phyloP scores from a whole-genome alignment of 2,888 invertebrate species.

The Microplitis manilae region DNA sequence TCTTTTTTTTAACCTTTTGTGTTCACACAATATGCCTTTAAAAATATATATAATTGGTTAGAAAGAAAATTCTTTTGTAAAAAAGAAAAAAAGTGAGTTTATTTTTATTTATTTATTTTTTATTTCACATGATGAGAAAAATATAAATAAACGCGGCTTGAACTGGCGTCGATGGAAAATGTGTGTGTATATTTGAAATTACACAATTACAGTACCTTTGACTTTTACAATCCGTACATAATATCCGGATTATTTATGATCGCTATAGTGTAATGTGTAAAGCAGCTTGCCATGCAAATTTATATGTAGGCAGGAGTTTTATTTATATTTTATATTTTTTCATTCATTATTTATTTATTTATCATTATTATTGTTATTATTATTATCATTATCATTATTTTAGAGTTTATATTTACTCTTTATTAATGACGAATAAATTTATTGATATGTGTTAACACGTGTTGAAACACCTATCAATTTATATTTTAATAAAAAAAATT shows the following conservation, averaged over 20 bases:
- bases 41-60: slow-evolving; percentile 2
- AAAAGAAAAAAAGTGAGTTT: slow-evolving; percentile 3
- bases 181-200: slow-evolving; percentile 26
- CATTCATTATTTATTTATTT: not conserved
- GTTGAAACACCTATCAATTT: not conserved
- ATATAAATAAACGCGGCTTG: slow-evolving; percentile 7
- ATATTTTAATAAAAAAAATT: not conserved
- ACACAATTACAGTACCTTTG: slow-evolving; percentile 44
- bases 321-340: slow-evolving; percentile 8
- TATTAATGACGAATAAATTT: not conserved
- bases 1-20: slow-evolving; percentile 21
- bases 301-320: slow-evolving; percentile 5
- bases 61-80: not conserved
- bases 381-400: not conserved
- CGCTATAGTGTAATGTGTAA: slow-evolving; percentile 6
- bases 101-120: not conserved
- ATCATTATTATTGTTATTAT: not conserved
- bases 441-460: not conserved
- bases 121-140: not conserved
- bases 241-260: slow-evolving; percentile 42
- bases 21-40: slow-evolving; percentile 9
- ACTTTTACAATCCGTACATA: slow-evolving; percentile 42
- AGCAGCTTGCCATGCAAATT: slow-evolving; percentile 1
- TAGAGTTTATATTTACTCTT: not conserved
- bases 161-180: slow-evolving; percentile 26